phyloP scores from a whole-genome alignment of 2,113 vertebrate species.

The Morone chrysops region DNA sequence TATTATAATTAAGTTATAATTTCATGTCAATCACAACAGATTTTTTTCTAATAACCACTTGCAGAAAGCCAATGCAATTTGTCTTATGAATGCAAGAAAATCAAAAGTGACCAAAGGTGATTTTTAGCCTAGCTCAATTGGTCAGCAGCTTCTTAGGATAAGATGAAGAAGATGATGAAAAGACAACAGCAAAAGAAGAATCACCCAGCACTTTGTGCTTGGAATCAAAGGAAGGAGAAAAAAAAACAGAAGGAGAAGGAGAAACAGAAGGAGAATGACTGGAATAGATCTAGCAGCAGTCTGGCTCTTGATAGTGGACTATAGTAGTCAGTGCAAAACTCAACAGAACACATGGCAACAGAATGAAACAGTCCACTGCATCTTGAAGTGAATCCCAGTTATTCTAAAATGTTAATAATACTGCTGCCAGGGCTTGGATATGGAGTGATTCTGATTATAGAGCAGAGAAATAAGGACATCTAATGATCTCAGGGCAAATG shows the following conservation, averaged over 20 bases:
- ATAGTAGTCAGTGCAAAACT: constrained; percentile 56
- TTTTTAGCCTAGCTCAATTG: neutral
- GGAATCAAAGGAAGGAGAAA: constrained; percentile 12
- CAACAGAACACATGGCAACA: constrained; percentile 67
- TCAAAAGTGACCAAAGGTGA: neutral
- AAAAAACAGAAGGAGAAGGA: constrained; percentile 70
- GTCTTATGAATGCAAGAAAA: neutral
- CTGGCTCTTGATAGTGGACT: constrained; percentile 62
- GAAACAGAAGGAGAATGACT: constrained; percentile 64
- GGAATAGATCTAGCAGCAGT: constrained; percentile 62
- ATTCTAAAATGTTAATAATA: constrained; percentile 36
- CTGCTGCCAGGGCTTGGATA: constrained; percentile 42
- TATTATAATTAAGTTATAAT: too few relatives aligned
- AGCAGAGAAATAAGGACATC: constrained; percentile 29
- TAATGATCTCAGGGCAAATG: constrained; percentile 2
- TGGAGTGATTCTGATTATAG: constrained; percentile 44
- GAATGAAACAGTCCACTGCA: constrained; percentile 65
- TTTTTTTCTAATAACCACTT: neutral
- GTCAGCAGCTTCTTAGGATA: constrained; percentile 1
- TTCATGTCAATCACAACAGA: constrained; percentile 11
- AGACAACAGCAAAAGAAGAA: constrained; percentile 20
- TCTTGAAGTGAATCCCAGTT: constrained; percentile 64
- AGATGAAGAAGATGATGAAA: constrained; percentile 4
- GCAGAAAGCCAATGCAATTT: neutral
- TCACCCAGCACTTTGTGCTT: constrained; percentile 18